Conservation (phyloP, 2,113 vertebrate genomes). For the Pangasianodon hypophthalmus region DNA sequence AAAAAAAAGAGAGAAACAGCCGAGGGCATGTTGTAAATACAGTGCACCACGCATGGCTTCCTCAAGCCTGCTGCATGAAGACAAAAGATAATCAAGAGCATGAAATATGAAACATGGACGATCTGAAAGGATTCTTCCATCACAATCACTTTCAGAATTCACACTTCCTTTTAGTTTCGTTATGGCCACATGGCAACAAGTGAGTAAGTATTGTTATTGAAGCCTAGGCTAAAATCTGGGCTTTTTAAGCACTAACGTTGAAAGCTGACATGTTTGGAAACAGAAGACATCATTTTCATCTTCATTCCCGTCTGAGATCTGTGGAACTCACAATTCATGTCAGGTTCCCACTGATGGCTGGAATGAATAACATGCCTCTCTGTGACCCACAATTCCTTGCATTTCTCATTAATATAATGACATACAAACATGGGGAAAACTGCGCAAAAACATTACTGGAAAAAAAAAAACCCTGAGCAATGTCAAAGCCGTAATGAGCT, state of each 20-base stretch:
- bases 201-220: neutral
- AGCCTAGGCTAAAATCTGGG: neutral
- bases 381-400: neutral
- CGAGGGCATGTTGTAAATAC: constrained; percentile 21
- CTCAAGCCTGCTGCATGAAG: neutral
- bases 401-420: constrained; percentile 15
- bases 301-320: neutral
- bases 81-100: neutral
- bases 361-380: neutral
- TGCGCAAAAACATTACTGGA: neutral
- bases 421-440: neutral
- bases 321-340: neutral
- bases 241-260: neutral
- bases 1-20: neutral
- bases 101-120: neutral
- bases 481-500: constrained; percentile 41
- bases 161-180: constrained; percentile 5
- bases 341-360: neutral
- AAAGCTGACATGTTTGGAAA: neutral
- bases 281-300: neutral
- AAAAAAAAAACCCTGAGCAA: constrained; percentile 2
- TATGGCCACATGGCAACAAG: constrained; percentile 8
- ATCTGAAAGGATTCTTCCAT: neutral
- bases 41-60: neutral
- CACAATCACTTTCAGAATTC: neutral